These are phyloP conservation scores for Brachyptera risi DNA, from an alignment of 2,888 invertebrate genomes.

Conservation along the genomic window DNA sequence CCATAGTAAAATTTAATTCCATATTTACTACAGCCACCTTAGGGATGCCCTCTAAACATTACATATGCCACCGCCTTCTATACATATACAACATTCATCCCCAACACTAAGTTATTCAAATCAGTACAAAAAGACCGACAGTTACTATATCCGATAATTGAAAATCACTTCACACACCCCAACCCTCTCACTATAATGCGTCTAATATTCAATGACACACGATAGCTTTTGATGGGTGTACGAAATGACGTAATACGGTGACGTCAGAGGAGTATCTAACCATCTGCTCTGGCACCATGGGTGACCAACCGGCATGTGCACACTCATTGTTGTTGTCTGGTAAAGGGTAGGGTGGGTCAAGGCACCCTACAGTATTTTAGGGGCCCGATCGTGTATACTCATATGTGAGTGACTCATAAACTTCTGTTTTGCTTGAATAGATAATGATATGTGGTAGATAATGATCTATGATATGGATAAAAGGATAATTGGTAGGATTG, in stretches of 20 bases:
- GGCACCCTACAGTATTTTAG: slow-evolving; percentile 7
- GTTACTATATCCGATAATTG: not conserved
- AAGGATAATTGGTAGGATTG: no score
- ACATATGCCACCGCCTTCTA: no score
- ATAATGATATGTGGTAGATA: no score
- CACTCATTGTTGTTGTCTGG: slow-evolving; percentile 1
- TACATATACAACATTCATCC: not conserved
- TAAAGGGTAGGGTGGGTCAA: slow-evolving; percentile 15
- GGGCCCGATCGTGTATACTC: no score
- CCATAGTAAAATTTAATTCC: no score
- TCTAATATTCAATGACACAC: slow-evolving; percentile 9
- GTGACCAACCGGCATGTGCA: slow-evolving; percentile 5
- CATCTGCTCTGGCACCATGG: slow-evolving; percentile 12
- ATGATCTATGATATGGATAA: no score
- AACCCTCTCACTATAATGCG: not conserved
- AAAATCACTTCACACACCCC: not conserved
- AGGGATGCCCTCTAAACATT: no score
- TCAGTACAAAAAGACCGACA: slow-evolving; percentile 1
- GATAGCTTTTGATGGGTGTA: not conserved
- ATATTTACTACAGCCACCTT: no score
- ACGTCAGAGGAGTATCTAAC: not conserved
- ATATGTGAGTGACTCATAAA: no score
- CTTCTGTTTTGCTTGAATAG: no score
- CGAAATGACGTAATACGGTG: slow-evolving; percentile 4
- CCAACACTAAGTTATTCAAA: not conserved